Base-by-base conservation (phyloP, 2,888 invertebrate genomes). In the Drosophila prolongata region DNA sequence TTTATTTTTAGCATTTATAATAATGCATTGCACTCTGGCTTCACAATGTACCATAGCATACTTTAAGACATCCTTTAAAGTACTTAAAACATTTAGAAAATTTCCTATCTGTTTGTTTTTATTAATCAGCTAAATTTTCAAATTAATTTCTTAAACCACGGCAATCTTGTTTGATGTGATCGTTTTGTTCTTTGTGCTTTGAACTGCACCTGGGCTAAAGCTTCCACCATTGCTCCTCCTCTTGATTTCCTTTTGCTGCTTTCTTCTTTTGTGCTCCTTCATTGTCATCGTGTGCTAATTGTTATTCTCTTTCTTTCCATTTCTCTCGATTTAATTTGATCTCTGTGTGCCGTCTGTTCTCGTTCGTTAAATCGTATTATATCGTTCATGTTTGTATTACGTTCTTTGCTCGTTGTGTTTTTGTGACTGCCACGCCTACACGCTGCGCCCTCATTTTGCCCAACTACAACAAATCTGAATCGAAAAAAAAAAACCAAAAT, bases 341-440 rank as follows among this genome's bases (percentile, higher is more conserved):
- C 38, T 65, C 53, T 62, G 59, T 75, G 72, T 77, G 65, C 68
- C 62, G 69, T 60, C 44, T 30, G 56, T 56, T 77, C 66, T 62
- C 42, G 53, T 49, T 61, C 44, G 14, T 16, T 34, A 47, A 16
- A 47, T 38, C 61, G 50, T 54, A 35, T 10, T 35, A 10, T 11
- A 35, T 50, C 40, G 69, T 71, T 52, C 44, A 57, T 59, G 43
- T 65, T 58, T 64, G 37, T 58, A 38, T 46, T 68, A 47, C 69
- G 74, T 72, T 61, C 43, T 30, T 57, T 71, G 77, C 53, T 74
- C 61, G 69, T 77, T 76, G 61, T 70, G 81, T 62, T 70, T 54
- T 77, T 80, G 72, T 77, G 82, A 76, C 64, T 86, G 75, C 75
- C 76, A 87, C 76, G 64, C 83, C 79, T 65, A 70, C 78, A 75